Evolutionary conservation across 2,113 vertebrate genomes (phyloP).

Genomic region (Xiphophorus couchianus): DNA sequence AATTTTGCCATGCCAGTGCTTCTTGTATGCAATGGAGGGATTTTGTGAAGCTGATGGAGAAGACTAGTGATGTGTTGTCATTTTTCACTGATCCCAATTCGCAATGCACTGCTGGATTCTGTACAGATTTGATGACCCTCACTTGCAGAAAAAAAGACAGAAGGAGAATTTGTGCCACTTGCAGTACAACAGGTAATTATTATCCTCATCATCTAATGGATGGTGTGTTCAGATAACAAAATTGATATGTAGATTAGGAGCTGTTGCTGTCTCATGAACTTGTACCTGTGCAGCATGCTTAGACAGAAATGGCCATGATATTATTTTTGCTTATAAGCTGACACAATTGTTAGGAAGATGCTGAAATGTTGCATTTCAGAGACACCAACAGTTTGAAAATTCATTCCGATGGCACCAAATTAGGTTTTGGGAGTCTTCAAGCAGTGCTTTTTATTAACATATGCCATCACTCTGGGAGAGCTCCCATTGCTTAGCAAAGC

Average conservation of each 20-base stretch:
- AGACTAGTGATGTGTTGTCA: slow-evolving; percentile 44
- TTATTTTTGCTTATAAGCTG: background rate
- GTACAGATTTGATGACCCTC: slow-evolving; percentile 51
- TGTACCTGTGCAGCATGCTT: slow-evolving; percentile 22
- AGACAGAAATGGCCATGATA: slow-evolving; percentile 19
- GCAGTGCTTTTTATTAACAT: slow-evolving; percentile 72
- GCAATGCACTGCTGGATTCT: slow-evolving; percentile 36
- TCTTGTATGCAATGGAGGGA: slow-evolving; percentile 7
- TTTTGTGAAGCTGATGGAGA: slow-evolving; percentile 18
- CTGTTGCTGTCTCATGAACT: slow-evolving; percentile 24
- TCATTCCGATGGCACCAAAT: slow-evolving; percentile 56
- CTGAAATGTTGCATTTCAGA: slow-evolving; percentile 16
- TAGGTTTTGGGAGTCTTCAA: slow-evolving; percentile 60
- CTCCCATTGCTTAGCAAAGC: slow-evolving; percentile 56
- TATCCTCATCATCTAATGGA: slow-evolving; percentile 59
- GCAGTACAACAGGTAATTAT: slow-evolving; percentile 74
- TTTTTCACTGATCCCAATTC: slow-evolving; percentile 59
- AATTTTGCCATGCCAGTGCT: slow-evolving; percentile 37
- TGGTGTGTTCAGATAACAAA: slow-evolving; percentile 68
- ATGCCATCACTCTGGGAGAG: slow-evolving; percentile 59
- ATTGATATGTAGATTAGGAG: slow-evolving; percentile 72
- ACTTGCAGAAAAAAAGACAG: slow-evolving; percentile 46
- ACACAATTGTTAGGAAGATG: slow-evolving; percentile 21
- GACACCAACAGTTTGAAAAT: slow-evolving; percentile 20
- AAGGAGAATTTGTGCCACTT: slow-evolving; percentile 53